Percentiles rank a stretch among this genome's conserved stretches.
Evolutionary conservation across 1,140 invertebrate species (phyloP).

Genomic region (Dreissena rostriformis): DNA sequence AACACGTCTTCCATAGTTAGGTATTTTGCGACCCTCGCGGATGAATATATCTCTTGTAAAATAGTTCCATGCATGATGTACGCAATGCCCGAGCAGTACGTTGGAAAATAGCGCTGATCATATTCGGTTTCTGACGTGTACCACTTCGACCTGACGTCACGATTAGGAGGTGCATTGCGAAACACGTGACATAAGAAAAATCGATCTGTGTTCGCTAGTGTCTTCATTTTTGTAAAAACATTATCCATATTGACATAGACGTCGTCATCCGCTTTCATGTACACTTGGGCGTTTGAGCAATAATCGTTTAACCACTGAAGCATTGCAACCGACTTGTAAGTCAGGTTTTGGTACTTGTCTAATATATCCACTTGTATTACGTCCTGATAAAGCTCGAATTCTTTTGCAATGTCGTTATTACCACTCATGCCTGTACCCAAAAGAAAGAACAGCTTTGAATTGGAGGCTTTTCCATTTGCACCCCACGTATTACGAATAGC

Average conservation of each 20-base stretch:
- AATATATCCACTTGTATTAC: conserved; percentile 90
- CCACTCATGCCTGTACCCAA: conserved; percentile 85
- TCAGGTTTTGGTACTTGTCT: conserved; percentile 92
- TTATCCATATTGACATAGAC: conserved; percentile 64
- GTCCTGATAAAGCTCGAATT: conserved; percentile 85
- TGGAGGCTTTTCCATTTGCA: conserved; percentile 22
- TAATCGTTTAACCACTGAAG: conserved; percentile 90
- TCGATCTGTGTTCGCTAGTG: background rate
- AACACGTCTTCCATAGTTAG: conserved; percentile 81
- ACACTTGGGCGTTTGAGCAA: conserved; percentile 83
- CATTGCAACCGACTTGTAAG: conserved; percentile 92
- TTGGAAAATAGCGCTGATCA: conserved; percentile 72
- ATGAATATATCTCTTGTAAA: conserved; percentile 69
- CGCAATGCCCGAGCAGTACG: conserved; percentile 77
- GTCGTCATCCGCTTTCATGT: conserved; percentile 83
- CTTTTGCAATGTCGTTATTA: conserved; percentile 63
- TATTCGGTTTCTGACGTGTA: conserved; percentile 74
- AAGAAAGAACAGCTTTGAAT: conserved; percentile 84
- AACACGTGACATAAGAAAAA: conserved; percentile 61
- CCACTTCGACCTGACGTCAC: conserved; percentile 80
- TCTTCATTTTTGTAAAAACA: conserved; percentile 26
- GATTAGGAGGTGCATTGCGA: conserved; percentile 54
- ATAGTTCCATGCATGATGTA: conserved; percentile 76
- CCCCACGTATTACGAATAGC: conserved; percentile 77
- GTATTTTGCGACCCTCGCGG: conserved; percentile 62